Evolutionary conservation across 2,113 vertebrate genomes (phyloP), one percentile per base, ranked within the genome.

Genomic region (Myrmecobius fasciatus): DNA sequence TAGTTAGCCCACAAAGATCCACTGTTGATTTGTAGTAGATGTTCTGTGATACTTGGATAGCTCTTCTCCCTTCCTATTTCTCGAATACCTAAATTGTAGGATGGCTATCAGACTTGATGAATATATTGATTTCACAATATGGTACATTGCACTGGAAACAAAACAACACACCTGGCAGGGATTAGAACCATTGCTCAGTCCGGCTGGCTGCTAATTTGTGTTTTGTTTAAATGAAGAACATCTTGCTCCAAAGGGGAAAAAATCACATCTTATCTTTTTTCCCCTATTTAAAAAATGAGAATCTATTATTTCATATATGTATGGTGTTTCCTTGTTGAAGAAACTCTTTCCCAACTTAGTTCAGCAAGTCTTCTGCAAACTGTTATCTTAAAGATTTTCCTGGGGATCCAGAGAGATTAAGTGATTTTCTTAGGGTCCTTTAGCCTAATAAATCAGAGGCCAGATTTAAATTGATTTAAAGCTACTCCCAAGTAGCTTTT

Each of bases 41-140:
- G 36, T 75, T n/a, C 36, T 43, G 43, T 43, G n/a, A 20, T 43
- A 2, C 1, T 0, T 91, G 97, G 97, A 97, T 60, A 95, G 96
- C 97, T 96, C 43, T n/a, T 75, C 95, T 97, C 97, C 95, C 96
- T 96, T 96, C 94, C 96, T 94, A 89, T 89, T 89, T 96, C 93
- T 91, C 88, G 89, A 93, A 52, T 91, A 97, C 88, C 96, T 89
- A 93, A 97, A 93, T 96, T 97, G 89, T 67, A 97, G 96, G 94
- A 90, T 91, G 92, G 54, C 95, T 97, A 94, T 96, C 97, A 98
- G 93, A 83, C 94, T 91, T 96, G 96, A 96, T 96, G 95, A 96
- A 97, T 96, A 95, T 96, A 96, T 97, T 17, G 67, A 97, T 98
- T 97, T 98, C 96, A 97, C 97, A 97, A 98, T 97, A 94, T 25